These are phyloP conservation scores for Leontocebus nigricollis DNA, from an alignment of 2,797 vertebrate species.

Conservation along the genomic window DNA sequence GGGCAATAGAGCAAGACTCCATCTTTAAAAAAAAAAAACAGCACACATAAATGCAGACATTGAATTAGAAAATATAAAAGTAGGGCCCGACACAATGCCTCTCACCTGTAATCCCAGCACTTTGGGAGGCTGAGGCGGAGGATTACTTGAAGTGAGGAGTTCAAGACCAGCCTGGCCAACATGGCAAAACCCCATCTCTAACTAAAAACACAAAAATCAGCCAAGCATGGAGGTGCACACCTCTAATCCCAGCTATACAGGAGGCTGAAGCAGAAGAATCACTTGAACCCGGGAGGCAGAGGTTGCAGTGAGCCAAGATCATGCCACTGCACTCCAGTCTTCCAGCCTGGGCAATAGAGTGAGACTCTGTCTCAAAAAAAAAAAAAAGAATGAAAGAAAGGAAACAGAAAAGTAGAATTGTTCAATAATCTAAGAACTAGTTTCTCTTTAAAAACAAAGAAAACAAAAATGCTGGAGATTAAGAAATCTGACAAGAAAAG, in stretches of 20 bases:
- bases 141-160: background rate
- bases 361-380: background rate
- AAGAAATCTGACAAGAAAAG: constrained; percentile 12
- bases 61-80: too few species aligned
- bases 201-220: background rate
- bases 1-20: background rate
- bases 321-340: background rate
- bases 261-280: background rate
- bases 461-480: background rate
- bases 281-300: background rate
- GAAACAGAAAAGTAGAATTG: background rate
- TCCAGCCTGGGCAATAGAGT: background rate
- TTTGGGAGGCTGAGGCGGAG: background rate
- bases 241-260: background rate
- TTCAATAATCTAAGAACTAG: background rate
- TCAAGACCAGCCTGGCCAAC: background rate
- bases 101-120: background rate
- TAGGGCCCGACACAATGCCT: background rate
- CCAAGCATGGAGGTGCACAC: rapidly evolving
- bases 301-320: background rate
- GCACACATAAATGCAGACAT: too few species aligned
- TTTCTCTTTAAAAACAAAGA: constrained; percentile 4
- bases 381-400: background rate
- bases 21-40: background rate
- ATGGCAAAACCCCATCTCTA: rapidly evolving